phyloP scores from a whole-genome alignment of 2,888 invertebrate genomes.

The Conistra vaccinii region DNA sequence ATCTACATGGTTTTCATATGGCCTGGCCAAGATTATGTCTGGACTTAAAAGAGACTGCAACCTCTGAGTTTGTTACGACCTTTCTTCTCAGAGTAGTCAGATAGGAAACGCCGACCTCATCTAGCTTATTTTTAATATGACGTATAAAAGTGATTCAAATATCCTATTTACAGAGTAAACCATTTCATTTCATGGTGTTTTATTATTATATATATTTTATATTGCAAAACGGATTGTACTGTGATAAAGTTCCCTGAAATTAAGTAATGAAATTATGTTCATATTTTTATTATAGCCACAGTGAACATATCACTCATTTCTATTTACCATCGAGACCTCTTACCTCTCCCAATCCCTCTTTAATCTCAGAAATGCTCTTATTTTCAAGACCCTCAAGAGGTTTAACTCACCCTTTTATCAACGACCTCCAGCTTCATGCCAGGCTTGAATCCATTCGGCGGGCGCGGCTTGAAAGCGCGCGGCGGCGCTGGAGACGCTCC shows the following conservation, averaged over 20 bases:
- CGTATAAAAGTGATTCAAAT: too few species aligned
- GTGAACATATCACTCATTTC: neutral
- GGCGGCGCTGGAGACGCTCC: conserved; percentile 94
- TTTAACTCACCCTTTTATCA: conserved; percentile 92
- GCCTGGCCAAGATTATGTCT: too few species aligned
- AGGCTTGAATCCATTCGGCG: conserved; percentile 94
- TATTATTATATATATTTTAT: too few species aligned
- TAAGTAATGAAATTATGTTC: neutral
- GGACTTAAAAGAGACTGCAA: too few species aligned
- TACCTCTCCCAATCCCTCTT: too few species aligned
- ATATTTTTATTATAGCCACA: neutral
- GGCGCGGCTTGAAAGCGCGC: conserved; percentile 95
- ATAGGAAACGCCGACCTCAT: too few species aligned
- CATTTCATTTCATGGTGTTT: too few species aligned
- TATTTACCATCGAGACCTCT: neutral
- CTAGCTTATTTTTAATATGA: too few species aligned
- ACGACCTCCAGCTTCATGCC: conserved; percentile 97
- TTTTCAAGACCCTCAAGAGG: neutral
- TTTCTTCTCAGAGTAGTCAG: too few species aligned
- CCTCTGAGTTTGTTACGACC: too few species aligned
- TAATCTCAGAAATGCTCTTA: neutral
- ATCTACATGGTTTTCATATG: too few species aligned
- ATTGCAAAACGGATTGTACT: neutral
- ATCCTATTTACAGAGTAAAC: too few species aligned
- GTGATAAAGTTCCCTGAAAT: neutral